Evolutionary conservation across 1,140 invertebrate species (phyloP), one percentile per base, ranked within the genome.

Genomic region (Pseudomyrmex sp.): DNA sequence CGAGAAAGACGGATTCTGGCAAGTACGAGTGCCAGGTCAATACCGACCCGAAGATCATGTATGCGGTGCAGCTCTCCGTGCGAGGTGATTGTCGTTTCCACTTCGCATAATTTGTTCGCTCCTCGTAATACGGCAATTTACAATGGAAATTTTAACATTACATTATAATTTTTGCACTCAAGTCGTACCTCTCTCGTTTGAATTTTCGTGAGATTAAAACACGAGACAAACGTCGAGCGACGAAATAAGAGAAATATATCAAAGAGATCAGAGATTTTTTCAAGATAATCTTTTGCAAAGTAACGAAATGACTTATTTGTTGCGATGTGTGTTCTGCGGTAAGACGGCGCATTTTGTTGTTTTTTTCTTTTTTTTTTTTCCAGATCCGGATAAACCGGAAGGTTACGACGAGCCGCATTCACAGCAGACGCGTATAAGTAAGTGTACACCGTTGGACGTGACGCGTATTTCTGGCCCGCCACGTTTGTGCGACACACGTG

Each of bases 21-120:
- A 94, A 95, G 58, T 97, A 97, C 94, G 97, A 97, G 94, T 97
- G 97, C 89, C 97, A 97, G 93, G 95, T 97, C 89, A 97, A 97
- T 91, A 97, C 96, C 1, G 96, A 97, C 88, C 97, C 97, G n/a
- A 97, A 97, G 92, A 96, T 97, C 93, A 97, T 96, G 93, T 94
- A 96, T 87, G 95, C 96, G 77, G 95, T 97, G 86, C 95, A 95
- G 89, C 95, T 97, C 20, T 95, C 94, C 44, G 96, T 97, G 10
- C 92, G 95, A 93, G 96, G 96, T 97, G 92, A 84, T 76, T 86
- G 54, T 88, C 56, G 20, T 73, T 35, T 59, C 35, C 85, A 54
- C 74, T 52, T 61, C 46, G 52, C 72, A 68, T 77, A 35, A 35
- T 58, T 68, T 26, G 23, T 68, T 5, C 35, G 18, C 75, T 48